Conservation (phyloP, 1,140 invertebrate genomes). For the Tetramorium simillimum region DNA sequence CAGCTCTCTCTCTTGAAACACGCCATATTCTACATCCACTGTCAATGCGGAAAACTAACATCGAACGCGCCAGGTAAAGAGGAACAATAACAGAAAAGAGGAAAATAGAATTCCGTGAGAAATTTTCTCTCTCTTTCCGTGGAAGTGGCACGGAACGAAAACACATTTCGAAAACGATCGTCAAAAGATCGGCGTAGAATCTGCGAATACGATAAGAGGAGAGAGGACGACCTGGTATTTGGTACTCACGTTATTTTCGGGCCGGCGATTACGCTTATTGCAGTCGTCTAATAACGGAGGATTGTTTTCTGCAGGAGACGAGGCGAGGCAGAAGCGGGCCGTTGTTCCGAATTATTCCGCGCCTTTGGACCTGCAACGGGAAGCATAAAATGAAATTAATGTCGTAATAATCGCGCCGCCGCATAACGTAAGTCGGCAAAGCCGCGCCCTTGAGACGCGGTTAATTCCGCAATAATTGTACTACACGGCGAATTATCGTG, state of each 20-base stretch:
- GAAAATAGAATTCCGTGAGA: background rate
- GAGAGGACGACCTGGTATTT: slow-evolving; percentile 48
- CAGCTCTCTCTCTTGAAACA: slow-evolving; percentile 1
- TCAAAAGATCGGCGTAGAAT: slow-evolving; percentile 21
- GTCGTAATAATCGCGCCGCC: slow-evolving; percentile 67
- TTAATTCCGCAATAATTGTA: slow-evolving; percentile 73
- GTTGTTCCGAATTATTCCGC: slow-evolving; percentile 71
- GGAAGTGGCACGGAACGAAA: slow-evolving; percentile 13
- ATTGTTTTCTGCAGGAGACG: slow-evolving; percentile 56
- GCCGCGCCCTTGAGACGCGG: slow-evolving; percentile 49
- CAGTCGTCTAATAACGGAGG: slow-evolving; percentile 68
- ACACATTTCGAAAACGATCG: slow-evolving; percentile 35
- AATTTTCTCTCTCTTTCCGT: background rate
- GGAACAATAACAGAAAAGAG: slow-evolving; percentile 21
- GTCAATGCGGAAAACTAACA: slow-evolving; percentile 28
- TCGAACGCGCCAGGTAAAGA: slow-evolving; percentile 18
- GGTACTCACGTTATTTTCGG: slow-evolving; percentile 66
- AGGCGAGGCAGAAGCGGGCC: slow-evolving; percentile 34
- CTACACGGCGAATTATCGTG: slow-evolving; percentile 68
- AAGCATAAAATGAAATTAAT: slow-evolving; percentile 73
- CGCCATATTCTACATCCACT: slow-evolving; percentile 13
- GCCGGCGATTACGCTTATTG: slow-evolving; percentile 61
- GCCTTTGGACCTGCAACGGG: slow-evolving; percentile 69
- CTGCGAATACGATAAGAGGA: background rate
- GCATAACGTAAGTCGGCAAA: slow-evolving; percentile 62